Evolutionary conservation across 2,888 invertebrate species (phyloP).

Genomic region (Falcaria lacertinaria): DNA sequence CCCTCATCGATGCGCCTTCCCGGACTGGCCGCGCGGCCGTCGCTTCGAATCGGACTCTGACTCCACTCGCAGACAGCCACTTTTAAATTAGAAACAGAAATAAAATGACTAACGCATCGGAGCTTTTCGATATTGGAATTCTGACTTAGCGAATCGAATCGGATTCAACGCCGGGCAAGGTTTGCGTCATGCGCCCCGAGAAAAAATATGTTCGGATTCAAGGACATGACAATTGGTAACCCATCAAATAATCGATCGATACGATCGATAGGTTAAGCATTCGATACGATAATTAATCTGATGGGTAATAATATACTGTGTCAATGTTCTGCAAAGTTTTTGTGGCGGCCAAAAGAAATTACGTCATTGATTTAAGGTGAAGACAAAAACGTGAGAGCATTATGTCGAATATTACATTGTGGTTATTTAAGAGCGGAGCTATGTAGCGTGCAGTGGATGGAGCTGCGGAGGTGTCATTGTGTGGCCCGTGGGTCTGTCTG

Average conservation of each 20-base stretch:
- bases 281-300: constrained; percentile 21
- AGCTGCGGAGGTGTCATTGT: background rate
- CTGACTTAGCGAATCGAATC: constrained; percentile 39
- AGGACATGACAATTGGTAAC: constrained; percentile 16
- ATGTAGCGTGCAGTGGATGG: constrained; percentile 6
- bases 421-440: constrained; percentile 21
- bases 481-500: constrained; percentile 3
- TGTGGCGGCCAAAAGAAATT: constrained; percentile 4
- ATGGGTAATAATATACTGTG: constrained; percentile 18
- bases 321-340: constrained; percentile 12
- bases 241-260: background rate
- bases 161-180: constrained; percentile 29
- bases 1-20: constrained; percentile 66
- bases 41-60: constrained; percentile 19
- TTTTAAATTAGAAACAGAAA: constrained; percentile 60
- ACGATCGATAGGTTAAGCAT: constrained; percentile 20
- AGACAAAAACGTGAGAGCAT: constrained; percentile 15
- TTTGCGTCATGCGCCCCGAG: constrained; percentile 10
- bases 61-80: constrained; percentile 38
- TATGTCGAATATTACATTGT: constrained; percentile 24
- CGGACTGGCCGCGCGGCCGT: constrained; percentile 43
- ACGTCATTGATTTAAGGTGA: no score
- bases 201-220: constrained; percentile 24
- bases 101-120: constrained; percentile 44
- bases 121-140: constrained; percentile 48